Conservation (phyloP, 2,113 vertebrate species). For the Polypterus bichir region DNA sequence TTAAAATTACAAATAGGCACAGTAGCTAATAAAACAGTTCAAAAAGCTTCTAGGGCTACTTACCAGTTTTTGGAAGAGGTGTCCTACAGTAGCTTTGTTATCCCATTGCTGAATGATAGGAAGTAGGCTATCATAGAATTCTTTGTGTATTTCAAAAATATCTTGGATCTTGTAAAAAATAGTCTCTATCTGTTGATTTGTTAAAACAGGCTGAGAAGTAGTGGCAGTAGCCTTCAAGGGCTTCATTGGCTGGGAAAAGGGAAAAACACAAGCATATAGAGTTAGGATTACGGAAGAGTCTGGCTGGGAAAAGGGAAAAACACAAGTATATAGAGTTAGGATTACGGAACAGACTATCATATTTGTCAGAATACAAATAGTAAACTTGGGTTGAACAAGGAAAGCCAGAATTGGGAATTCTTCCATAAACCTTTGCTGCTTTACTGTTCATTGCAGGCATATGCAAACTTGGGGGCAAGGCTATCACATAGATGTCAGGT, state of each 20-base stretch:
- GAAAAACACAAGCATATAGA: neutral
- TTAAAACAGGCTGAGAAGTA: slow-evolving; percentile 88
- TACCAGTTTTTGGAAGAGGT: slow-evolving; percentile 96
- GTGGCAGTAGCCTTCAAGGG: slow-evolving; percentile 89
- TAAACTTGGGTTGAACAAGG: no score
- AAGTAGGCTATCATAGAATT: slow-evolving; percentile 82
- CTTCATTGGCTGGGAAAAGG: slow-evolving; percentile 72
- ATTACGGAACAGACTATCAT: no score
- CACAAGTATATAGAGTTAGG: neutral
- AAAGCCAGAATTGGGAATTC: no score
- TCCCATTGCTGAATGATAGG: slow-evolving; percentile 93
- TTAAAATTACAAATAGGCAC: no score
- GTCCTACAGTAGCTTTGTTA: slow-evolving; percentile 81
- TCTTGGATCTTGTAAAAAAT: slow-evolving; percentile 98
- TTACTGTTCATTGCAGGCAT: no score
- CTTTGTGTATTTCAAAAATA: slow-evolving; percentile 91
- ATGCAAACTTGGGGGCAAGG: no score
- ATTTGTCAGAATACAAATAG: no score
- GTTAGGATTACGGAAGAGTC: no score
- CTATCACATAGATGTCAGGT: no score
- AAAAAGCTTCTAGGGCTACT: slow-evolving; percentile 19
- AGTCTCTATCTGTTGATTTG: slow-evolving; percentile 84
- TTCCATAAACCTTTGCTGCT: no score
- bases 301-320: slow-evolving; percentile 49
- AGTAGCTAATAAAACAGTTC: no score